These are phyloP conservation scores for Drosophila parvula DNA, from an alignment of 1,140 invertebrate genomes.

Conservation along the genomic window DNA sequence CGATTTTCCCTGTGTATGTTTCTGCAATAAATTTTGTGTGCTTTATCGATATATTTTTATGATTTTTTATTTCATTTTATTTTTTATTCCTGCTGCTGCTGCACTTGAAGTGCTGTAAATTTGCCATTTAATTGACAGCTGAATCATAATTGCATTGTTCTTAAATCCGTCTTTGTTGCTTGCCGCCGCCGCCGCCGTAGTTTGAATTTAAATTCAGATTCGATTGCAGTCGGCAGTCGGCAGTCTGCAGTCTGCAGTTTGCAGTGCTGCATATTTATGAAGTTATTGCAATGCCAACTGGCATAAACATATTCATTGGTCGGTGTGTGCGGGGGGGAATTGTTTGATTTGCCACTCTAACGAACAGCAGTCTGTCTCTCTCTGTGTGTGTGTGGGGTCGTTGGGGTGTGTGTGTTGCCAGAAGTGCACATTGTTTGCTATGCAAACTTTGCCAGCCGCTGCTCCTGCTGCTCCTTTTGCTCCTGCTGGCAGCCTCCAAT, in stretches of 20 bases:
- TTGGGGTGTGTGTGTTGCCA: slow-evolving; percentile 24
- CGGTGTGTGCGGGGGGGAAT: slow-evolving; percentile 5
- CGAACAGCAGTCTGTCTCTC: slow-evolving; percentile 28
- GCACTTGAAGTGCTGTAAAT: slow-evolving; percentile 54
- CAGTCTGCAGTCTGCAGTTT: not conserved
- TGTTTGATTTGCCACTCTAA: slow-evolving; percentile 56
- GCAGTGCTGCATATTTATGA: slow-evolving; percentile 49
- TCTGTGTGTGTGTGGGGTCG: slow-evolving; percentile 3
- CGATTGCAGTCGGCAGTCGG: slow-evolving; percentile 10
- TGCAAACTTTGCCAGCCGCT: slow-evolving; percentile 53
- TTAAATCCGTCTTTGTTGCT: slow-evolving; percentile 35
- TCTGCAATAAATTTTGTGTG: slow-evolving; percentile 56
- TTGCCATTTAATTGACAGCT: slow-evolving; percentile 58
- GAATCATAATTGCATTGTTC: slow-evolving; percentile 54
- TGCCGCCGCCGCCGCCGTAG: too few relatives aligned
- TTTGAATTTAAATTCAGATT: slow-evolving; percentile 49
- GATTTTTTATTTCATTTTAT: slow-evolving; percentile 49
- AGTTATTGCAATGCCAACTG: slow-evolving; percentile 57
- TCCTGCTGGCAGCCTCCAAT: not conserved
- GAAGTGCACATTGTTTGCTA: slow-evolving; percentile 61
- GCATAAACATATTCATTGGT: slow-evolving; percentile 55
- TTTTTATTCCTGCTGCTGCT: slow-evolving; percentile 18
- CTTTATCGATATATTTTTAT: slow-evolving; percentile 56
- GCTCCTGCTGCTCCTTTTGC: slow-evolving; percentile 17
- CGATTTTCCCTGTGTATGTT: slow-evolving; percentile 25